phyloP scores from a whole-genome alignment of 2,797 vertebrate genomes.

The Hypotaenidia okinawae region DNA sequence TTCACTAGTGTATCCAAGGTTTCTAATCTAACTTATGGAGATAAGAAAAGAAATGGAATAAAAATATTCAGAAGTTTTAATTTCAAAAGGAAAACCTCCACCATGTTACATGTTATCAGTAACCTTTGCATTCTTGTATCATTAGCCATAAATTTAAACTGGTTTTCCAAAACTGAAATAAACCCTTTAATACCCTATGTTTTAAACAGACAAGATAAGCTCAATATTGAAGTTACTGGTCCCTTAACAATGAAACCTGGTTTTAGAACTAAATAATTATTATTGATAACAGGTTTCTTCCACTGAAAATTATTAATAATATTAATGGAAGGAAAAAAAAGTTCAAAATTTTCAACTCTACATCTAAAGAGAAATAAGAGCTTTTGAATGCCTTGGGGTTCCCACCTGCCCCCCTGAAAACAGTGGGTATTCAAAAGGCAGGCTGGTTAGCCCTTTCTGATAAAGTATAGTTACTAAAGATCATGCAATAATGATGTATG shows the following conservation, averaged over 20 bases:
- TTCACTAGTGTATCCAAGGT: background rate
- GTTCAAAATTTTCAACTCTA: background rate
- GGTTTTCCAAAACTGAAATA: background rate
- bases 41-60: background rate
- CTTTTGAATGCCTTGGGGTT: background rate
- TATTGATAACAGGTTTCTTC: background rate
- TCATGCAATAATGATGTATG: background rate
- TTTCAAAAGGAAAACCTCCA: background rate
- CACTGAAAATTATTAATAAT: background rate
- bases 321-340: background rate
- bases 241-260: background rate
- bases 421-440: background rate
- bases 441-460: background rate
- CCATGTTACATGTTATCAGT: background rate
- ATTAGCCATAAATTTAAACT: background rate
- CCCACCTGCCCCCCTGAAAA: background rate
- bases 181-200: background rate
- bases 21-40: background rate
- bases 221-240: too few species aligned
- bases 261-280: conserved; percentile 3
- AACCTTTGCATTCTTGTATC: background rate
- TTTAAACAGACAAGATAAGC: background rate
- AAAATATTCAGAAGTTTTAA: background rate
- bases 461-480: background rate
- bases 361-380: background rate